Conservation (phyloP, 2,113 vertebrate species). For the Leuciscus idus region DNA sequence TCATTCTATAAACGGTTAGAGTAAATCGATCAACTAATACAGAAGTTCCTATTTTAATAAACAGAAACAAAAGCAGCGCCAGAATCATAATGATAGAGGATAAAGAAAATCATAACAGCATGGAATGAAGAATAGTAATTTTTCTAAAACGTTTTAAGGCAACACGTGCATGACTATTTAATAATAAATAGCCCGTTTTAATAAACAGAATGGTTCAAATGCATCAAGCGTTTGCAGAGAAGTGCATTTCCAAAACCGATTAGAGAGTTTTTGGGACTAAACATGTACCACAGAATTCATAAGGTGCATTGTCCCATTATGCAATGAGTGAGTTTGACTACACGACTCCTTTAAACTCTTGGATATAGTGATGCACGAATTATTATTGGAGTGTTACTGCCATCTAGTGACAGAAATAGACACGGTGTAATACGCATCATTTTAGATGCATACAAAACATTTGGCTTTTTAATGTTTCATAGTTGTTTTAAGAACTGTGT, state of each 20-base stretch:
- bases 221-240: not conserved
- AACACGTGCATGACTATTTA: not conserved
- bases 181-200: not conserved
- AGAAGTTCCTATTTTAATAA: not conserved
- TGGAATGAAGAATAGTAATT: not conserved
- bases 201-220: not conserved
- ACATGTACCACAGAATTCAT: not conserved
- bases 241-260: not conserved
- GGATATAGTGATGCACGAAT: not conserved
- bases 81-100: not conserved
- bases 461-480: not conserved
- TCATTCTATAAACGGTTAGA: not conserved
- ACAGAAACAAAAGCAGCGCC: not conserved
- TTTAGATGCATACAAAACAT: not conserved
- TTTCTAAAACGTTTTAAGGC: not conserved
- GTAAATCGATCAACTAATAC: not conserved
- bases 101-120: not conserved
- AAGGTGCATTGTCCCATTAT: not conserved
- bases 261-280: not conserved
- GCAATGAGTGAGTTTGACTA: not conserved
- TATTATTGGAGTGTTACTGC: constrained; percentile 61
- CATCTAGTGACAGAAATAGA: constrained; percentile 65
- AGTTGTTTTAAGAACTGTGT: not conserved
- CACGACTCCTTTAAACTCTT: not conserved
- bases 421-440: not conserved